A percentile compares a stretch with the other conserved stretches of the same genome.
Evolutionary conservation across 2,888 invertebrate species (phyloP).

Genomic region (Microctonus aethiopoides): DNA sequence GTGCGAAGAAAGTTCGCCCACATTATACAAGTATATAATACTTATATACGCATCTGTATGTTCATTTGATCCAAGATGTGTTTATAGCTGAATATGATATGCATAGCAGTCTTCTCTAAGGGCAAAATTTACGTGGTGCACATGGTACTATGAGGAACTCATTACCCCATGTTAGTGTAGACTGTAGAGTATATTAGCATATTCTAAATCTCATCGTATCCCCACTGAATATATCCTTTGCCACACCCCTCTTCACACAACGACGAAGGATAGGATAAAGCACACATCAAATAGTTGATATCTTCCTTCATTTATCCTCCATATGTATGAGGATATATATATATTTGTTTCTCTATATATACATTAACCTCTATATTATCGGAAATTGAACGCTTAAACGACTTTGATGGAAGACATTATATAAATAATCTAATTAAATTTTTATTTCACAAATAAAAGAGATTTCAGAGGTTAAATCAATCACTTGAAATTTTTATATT

Average conservation of each 20-base stretch:
- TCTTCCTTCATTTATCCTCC: background rate
- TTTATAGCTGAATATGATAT: slow-evolving; percentile 65
- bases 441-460: background rate
- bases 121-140: slow-evolving; percentile 46
- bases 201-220: slow-evolving; percentile 58
- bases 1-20: slow-evolving; percentile 24
- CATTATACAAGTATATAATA: too few species aligned
- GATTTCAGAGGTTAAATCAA: too few species aligned
- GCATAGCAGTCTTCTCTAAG: slow-evolving; percentile 63
- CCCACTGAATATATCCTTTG: slow-evolving; percentile 40
- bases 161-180: slow-evolving; percentile 56
- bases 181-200: slow-evolving; percentile 67
- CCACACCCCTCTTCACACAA: slow-evolving; percentile 43
- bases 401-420: background rate
- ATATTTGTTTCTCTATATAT: slow-evolving; percentile 34
- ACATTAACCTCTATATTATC: slow-evolving; percentile 21
- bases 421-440: slow-evolving; percentile 8
- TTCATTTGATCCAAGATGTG: slow-evolving; percentile 55
- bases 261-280: background rate
- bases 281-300: background rate
- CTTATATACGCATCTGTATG: slow-evolving; percentile 35
- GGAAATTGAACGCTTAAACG: background rate
- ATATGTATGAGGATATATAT: slow-evolving; percentile 1
- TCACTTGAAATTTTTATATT: background rate
- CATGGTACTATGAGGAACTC: slow-evolving; percentile 60